These are phyloP conservation scores for Cancer borealis DNA, from an alignment of 2,888 invertebrate species.

Conservation along the genomic window DNA sequence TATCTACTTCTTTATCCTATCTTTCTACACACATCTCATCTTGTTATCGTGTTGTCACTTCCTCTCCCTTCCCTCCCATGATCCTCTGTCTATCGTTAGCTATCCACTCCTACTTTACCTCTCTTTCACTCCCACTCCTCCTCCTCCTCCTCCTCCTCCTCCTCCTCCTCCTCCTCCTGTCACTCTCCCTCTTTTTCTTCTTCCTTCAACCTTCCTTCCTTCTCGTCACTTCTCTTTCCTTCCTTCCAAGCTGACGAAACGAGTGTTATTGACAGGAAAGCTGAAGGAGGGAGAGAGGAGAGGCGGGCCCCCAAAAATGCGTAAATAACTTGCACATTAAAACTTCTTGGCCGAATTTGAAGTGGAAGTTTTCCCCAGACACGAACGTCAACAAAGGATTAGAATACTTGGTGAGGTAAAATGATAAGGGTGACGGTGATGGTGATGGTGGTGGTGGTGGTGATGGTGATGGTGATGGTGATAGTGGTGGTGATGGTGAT, in stretches of 20 bases:
- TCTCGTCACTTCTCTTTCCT: not conserved
- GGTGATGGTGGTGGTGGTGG: constrained; percentile 2
- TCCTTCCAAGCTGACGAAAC: not conserved
- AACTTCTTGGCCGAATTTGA: not conserved
- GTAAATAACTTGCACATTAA: constrained; percentile 10
- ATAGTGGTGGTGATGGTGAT: not conserved
- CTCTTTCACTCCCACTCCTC: not conserved
- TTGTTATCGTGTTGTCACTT: too few species aligned
- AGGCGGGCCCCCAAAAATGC: not conserved
- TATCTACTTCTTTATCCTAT: not conserved
- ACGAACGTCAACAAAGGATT: not conserved
- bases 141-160: not conserved
- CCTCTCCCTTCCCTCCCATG: too few species aligned
- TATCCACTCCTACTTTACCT: too few species aligned
- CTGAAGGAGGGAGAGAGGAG: not conserved
- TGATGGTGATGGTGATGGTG: not conserved
- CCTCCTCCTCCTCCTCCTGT: not conserved
- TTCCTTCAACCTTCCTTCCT: not conserved
- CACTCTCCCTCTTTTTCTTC: not conserved
- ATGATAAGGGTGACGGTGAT: not conserved
- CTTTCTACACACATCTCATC: not conserved
- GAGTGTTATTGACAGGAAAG: not conserved
- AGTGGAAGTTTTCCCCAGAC: not conserved
- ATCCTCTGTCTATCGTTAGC: not conserved
- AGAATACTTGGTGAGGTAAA: constrained; percentile 2